These are phyloP conservation scores for Heptranchias perlo DNA, from an alignment of 2,113 vertebrate genomes.

Conservation along the genomic window DNA sequence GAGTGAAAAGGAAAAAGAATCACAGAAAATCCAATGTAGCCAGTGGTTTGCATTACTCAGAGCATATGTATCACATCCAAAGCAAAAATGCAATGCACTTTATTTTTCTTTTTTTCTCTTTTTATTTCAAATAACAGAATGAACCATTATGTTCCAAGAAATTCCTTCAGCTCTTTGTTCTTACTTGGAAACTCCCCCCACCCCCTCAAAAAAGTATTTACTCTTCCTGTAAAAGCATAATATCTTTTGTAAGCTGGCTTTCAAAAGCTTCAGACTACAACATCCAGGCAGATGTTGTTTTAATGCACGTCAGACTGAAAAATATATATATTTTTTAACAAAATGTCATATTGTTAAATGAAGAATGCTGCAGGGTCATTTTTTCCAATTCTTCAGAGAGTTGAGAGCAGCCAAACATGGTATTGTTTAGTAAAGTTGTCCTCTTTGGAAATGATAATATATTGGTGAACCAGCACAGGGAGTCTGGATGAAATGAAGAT, in stretches of 20 bases:
- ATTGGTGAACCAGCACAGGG: background rate
- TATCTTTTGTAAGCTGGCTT: background rate
- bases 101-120: background rate
- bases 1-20: conserved; percentile 48
- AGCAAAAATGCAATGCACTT: conserved; percentile 13
- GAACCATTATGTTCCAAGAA: background rate
- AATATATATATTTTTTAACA: background rate
- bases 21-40: background rate
- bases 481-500: conserved; percentile 29
- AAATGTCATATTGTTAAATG: conserved; percentile 20
- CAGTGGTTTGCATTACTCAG: background rate
- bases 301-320: background rate
- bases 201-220: background rate
- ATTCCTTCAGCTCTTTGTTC: background rate
- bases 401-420: conserved; percentile 28
- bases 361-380: background rate
- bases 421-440: conserved; percentile 32
- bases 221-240: background rate
- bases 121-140: background rate
- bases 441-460: conserved; percentile 17
- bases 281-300: background rate
- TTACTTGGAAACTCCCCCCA: background rate
- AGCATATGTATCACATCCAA: background rate
- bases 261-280: background rate
- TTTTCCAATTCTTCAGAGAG: conserved; percentile 17